Conservation (phyloP, 2,888 invertebrate species). For the Nomada ruficornis region DNA sequence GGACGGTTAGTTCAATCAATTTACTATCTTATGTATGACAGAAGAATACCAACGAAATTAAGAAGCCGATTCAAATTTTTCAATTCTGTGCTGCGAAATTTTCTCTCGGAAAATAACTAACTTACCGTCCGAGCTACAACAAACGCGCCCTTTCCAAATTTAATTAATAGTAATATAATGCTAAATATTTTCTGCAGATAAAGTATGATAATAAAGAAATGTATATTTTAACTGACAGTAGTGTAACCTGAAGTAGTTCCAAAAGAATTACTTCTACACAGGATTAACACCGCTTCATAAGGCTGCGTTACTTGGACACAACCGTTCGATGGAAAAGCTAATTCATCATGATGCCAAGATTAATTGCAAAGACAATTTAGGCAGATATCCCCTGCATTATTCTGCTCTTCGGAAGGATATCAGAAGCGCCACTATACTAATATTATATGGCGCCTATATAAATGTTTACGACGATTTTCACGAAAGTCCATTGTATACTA, state of each 20-base stretch:
- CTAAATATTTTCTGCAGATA: too few species aligned
- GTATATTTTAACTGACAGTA: background rate
- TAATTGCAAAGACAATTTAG: slow-evolving; percentile 22
- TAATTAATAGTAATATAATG: too few species aligned
- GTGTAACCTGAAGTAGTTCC: background rate
- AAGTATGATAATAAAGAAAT: too few species aligned
- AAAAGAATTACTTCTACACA: background rate
- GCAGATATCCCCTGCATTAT: slow-evolving; percentile 35
- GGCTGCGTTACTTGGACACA: background rate
- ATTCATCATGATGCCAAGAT: background rate
- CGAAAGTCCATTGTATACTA: slow-evolving; percentile 29
- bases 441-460: slow-evolving; percentile 18
- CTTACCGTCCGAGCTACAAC: too few species aligned
- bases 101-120: too few species aligned
- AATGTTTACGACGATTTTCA: slow-evolving; percentile 39
- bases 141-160: too few species aligned
- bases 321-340: background rate
- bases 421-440: background rate
- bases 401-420: slow-evolving; percentile 5
- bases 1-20: slow-evolving; percentile 9
- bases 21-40: background rate
- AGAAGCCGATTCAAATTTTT: too few species aligned
- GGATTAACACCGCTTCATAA: slow-evolving; percentile 29
- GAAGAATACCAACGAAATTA: background rate
- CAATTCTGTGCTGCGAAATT: too few species aligned